A percentile compares a stretch with the other conserved stretches of the same genome.
phyloP scores from a whole-genome alignment of 2,113 vertebrate genomes.

The Stegastes partitus region DNA sequence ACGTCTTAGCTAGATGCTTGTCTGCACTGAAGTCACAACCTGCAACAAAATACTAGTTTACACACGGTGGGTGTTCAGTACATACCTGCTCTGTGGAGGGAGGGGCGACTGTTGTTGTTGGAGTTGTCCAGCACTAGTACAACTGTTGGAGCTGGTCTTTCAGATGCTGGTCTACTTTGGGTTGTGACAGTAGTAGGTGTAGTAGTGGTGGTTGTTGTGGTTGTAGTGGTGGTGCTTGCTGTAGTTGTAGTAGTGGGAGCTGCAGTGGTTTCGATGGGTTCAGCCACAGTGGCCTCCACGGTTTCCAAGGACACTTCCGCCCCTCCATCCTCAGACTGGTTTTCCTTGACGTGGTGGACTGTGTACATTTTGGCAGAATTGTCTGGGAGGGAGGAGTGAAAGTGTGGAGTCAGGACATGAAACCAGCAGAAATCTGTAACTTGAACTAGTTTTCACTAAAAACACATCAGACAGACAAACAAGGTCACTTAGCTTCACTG shows the following conservation, averaged over 20 bases:
- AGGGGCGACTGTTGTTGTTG: constrained; percentile 78
- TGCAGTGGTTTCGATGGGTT: constrained; percentile 30
- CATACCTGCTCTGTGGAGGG: constrained; percentile 81
- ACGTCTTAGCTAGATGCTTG: constrained; percentile 5
- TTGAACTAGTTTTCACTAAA: constrained; percentile 17
- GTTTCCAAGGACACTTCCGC: constrained; percentile 69
- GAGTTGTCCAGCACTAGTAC: constrained; percentile 79
- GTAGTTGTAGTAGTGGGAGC: constrained; percentile 29
- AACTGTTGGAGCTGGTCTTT: constrained; percentile 78
- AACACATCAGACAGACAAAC: neutral
- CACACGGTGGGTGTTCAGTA: neutral
- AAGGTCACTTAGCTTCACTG: neutral
- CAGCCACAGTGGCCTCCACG: constrained; percentile 43
- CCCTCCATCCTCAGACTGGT: constrained; percentile 75
- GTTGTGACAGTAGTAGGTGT: constrained; percentile 54
- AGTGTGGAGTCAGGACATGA: constrained; percentile 2
- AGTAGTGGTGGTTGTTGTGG: constrained; percentile 46
- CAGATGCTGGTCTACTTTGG: constrained; percentile 22
- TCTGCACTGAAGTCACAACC: neutral
- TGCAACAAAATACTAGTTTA: neutral
- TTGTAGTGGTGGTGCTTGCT: constrained; percentile 30
- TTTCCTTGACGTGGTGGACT: constrained; percentile 78
- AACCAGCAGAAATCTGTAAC: neutral
- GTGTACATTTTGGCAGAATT: constrained; percentile 73
- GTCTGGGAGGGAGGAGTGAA: constrained; percentile 77